Conservation (phyloP, 2,113 vertebrate species). For the Xenus cinereus region DNA sequence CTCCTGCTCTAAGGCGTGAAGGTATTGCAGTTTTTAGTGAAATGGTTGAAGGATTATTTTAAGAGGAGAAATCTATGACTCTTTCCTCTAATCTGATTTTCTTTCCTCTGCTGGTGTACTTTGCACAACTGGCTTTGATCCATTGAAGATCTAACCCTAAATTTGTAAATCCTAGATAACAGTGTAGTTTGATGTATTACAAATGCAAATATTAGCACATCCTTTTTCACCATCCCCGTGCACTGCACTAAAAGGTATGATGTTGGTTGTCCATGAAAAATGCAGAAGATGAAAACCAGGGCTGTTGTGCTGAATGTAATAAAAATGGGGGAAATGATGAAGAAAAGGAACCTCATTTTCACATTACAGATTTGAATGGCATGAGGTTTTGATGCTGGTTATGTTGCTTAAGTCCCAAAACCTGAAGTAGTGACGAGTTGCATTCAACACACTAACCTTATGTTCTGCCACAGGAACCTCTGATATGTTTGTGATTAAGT, state of each 20-base stretch:
- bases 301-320: neutral
- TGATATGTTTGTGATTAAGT: neutral
- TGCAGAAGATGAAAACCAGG: neutral
- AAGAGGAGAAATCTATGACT: neutral
- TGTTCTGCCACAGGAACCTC: neutral
- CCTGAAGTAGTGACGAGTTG: neutral
- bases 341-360: neutral
- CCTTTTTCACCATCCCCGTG: neutral
- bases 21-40: neutral
- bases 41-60: neutral
- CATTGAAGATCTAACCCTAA: neutral
- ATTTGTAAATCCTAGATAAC: neutral
- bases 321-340: rapidly evolving
- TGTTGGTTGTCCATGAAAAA: neutral
- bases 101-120: neutral
- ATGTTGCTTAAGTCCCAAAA: neutral
- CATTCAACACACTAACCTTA: neutral
- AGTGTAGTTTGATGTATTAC: neutral
- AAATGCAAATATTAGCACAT: constrained; percentile 4
- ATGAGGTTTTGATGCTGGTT: neutral
- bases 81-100: neutral
- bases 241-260: neutral
- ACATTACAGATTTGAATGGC: neutral
- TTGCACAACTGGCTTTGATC: neutral
- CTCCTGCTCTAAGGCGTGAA: neutral